Evolutionary conservation across 1,140 invertebrate genomes (phyloP).

Genomic region (Pectinophora gossypiella): DNA sequence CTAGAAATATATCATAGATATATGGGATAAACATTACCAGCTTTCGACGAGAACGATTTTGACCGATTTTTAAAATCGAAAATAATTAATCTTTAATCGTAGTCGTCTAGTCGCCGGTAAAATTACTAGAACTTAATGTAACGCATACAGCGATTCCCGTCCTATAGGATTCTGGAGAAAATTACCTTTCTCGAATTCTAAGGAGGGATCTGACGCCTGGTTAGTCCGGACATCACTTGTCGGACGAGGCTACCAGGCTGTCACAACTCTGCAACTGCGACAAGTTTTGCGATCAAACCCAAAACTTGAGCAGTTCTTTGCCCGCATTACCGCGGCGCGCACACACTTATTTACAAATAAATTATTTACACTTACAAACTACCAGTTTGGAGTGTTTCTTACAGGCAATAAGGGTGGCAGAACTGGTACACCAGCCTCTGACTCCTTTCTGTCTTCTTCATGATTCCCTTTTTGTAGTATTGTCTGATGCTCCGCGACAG

Average conservation of each 20-base stretch:
- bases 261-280: slow-evolving; percentile 43
- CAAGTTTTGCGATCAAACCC: slow-evolving; percentile 40
- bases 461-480: slow-evolving; percentile 99
- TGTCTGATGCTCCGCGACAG: slow-evolving; percentile 97
- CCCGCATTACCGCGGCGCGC: slow-evolving; percentile 70
- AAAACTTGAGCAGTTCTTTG: slow-evolving; percentile 49
- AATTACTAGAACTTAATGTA: slow-evolving; percentile 53
- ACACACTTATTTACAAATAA: slow-evolving; percentile 67
- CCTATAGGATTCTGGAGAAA: slow-evolving; percentile 67
- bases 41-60: slow-evolving; percentile 61
- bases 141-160: slow-evolving; percentile 46
- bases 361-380: slow-evolving; percentile 29
- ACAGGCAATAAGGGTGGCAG: slow-evolving; percentile 94
- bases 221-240: slow-evolving; percentile 4
- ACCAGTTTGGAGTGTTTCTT: slow-evolving; percentile 48
- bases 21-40: slow-evolving; percentile 92
- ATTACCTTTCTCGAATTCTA: slow-evolving; percentile 71
- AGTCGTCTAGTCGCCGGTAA: slow-evolving; percentile 59
- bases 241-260: slow-evolving; percentile 23
- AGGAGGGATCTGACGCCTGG: slow-evolving; percentile 47
- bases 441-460: slow-evolving; percentile 99
- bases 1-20: slow-evolving; percentile 96
- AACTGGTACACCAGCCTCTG: slow-evolving; percentile 99
- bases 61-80: slow-evolving; percentile 14
- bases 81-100: slow-evolving; percentile 27